A percentile compares a stretch with the other conserved stretches of the same genome.
These are phyloP conservation scores for Apodemus agrarius DNA, from an alignment of 2,797 vertebrate genomes.

Conservation along the genomic window DNA sequence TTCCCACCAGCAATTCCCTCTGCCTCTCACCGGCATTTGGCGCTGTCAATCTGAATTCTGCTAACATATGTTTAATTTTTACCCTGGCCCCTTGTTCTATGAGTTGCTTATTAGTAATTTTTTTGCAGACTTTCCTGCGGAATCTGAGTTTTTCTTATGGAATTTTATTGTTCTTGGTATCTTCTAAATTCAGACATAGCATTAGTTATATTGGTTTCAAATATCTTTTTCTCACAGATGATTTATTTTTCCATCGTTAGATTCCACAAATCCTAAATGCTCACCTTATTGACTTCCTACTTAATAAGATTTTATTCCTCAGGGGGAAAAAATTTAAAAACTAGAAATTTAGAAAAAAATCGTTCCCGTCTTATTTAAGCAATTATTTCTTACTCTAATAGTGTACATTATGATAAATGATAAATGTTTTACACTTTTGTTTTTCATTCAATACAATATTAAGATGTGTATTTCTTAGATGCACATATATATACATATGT, in stretches of 20 bases:
- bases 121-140: background rate
- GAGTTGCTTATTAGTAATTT: background rate
- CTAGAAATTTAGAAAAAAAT: background rate
- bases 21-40: slow-evolving; percentile 1
- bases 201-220: background rate
- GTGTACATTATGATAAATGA: background rate
- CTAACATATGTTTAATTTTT: slow-evolving; percentile 33
- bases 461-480: background rate
- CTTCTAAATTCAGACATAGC: background rate
- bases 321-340: background rate
- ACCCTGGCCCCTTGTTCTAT: background rate
- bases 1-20: background rate
- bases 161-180: background rate
- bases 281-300: background rate
- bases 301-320: slow-evolving; percentile 25
- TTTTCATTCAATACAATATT: slow-evolving; percentile 18
- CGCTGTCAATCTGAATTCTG: slow-evolving; percentile 19
- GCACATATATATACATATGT: background rate
- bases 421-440: background rate
- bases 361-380: slow-evolving; percentile 10
- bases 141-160: background rate
- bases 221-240: background rate
- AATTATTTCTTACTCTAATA: background rate
- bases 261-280: slow-evolving; percentile 10
- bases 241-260: background rate